Evolutionary conservation across 2,797 vertebrate genomes (phyloP).

Genomic region (Pipistrellus pipistrellus): DNA sequence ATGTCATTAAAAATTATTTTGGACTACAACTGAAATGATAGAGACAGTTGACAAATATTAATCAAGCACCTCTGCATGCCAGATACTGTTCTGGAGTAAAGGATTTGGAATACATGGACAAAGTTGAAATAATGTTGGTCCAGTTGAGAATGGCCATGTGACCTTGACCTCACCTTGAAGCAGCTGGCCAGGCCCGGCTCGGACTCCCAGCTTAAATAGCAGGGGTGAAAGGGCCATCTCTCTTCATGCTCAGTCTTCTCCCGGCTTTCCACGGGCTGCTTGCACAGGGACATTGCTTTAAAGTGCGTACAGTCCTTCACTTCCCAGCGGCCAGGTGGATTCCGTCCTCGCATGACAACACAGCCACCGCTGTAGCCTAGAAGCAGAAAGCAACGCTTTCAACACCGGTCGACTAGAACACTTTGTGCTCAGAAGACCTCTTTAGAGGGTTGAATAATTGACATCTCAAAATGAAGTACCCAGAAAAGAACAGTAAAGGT

Average conservation of each 20-base stretch:
- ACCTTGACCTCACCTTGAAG: conserved; percentile 92
- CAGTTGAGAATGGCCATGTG: background rate
- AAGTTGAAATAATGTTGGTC: background rate
- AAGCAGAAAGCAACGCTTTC: conserved; percentile 31
- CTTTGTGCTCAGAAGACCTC: background rate
- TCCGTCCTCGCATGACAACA: conserved; percentile 91
- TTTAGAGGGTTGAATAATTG: conserved; percentile 43
- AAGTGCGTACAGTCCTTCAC: conserved; percentile 94
- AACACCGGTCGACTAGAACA: conserved; percentile 41
- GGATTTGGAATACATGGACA: background rate
- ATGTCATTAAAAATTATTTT: conserved; percentile 50
- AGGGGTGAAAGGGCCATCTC: conserved; percentile 89
- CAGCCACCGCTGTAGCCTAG: conserved; percentile 93
- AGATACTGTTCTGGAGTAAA: conserved; percentile 24
- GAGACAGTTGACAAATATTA: conserved; percentile 1
- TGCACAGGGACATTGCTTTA: conserved; percentile 95
- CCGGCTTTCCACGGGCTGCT: conserved; percentile 89
- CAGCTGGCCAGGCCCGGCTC: conserved; percentile 90
- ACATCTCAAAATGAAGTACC: conserved; percentile 49
- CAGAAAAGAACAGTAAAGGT: conserved; percentile 62
- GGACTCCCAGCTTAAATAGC: conserved; percentile 95
- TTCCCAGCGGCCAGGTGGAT: conserved; percentile 93
- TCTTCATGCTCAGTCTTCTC: conserved; percentile 86
- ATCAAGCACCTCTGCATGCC: conserved; percentile 15
- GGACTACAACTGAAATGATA: background rate